Conservation (phyloP, 2,888 invertebrate species). For the Gryllus longicercus region DNA sequence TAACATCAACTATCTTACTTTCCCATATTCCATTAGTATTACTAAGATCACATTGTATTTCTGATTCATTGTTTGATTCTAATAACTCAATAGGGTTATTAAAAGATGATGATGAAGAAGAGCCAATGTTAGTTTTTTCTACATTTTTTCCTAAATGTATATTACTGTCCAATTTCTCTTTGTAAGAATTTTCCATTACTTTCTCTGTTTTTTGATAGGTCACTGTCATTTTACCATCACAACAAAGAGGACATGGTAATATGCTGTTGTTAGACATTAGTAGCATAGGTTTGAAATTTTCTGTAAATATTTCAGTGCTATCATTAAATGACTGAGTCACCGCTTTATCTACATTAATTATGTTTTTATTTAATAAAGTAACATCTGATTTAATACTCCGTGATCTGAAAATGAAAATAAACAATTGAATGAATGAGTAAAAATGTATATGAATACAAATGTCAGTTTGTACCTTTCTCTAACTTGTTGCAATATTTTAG, state of each 20-base stretch:
- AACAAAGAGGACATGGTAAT: slow-evolving; percentile 19
- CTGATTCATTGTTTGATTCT: too few relatives aligned
- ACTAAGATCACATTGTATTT: too few relatives aligned
- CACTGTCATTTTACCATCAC: neutral
- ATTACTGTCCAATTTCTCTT: too few relatives aligned
- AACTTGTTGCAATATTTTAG: too few relatives aligned
- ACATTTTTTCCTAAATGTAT: too few relatives aligned
- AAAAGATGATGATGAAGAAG: too few relatives aligned
- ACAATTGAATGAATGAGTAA: too few relatives aligned
- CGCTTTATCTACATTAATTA: neutral
- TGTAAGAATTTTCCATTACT: neutral
- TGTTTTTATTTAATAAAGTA: neutral
- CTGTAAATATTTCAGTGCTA: neutral
- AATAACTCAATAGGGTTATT: too few relatives aligned
- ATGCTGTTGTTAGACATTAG: neutral
- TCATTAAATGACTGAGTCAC: neutral
- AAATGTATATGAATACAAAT: too few relatives aligned
- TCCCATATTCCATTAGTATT: neutral
- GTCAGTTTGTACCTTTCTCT: too few relatives aligned
- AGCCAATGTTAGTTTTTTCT: too few relatives aligned
- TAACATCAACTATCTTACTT: neutral
- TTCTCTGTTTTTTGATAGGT: neutral
- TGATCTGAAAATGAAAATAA: neutral
- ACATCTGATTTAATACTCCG: neutral
- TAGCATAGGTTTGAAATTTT: neutral